Base-by-base conservation (phyloP, 2,888 invertebrate genomes). In the Cerastis leucographa region DNA sequence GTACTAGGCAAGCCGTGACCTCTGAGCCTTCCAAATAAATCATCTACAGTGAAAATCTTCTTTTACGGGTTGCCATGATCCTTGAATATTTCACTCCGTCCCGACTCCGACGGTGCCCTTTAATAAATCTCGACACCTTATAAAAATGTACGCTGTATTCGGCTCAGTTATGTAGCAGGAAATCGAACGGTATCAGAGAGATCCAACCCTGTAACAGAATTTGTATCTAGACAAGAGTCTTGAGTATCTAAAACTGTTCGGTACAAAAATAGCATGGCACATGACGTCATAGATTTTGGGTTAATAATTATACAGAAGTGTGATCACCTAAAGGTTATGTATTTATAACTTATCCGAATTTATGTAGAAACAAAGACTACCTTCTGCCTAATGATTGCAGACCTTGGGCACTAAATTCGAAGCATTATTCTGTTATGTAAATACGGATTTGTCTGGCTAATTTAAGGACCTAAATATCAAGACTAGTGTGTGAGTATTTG, bases 61-160 rank as follows among this genome's bases (percentile, higher is more conserved):
- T 87, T 91, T 88, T 83, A 81, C 87, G 86, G 89, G 91, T 91
- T 90, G 86, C 90, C 89, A 66, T 90, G 90, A 90, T 90, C 93
- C 93, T 91, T 94, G 90, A 95, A 95, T 95, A 94, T 95, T 94
- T 95, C 92, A 94, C 92, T 91, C 88, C 89, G 85, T 74, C 78
- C 84, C 77, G 51, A 69, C 25, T 49, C 29, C 87, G 76, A 80
- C 82, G 87, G 83, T 85, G 78, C 89, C 89, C 90, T 89, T 90
- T 89, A 87, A 93, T 92, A 92, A 92, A 93, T 93, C 91, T 91
- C 87, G 87, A 89, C 92, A 92, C 92, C 91, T 92, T 92, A 92
- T 92, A 92, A 93, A 92, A 93, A 90, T 88, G 81, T 89, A 62
- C 40, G 42, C 14, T 46, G 66, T 51, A 29, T 67, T 66, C 59